Conservation (phyloP, 1,140 invertebrate species). For the Drosophila punjabiensis region DNA sequence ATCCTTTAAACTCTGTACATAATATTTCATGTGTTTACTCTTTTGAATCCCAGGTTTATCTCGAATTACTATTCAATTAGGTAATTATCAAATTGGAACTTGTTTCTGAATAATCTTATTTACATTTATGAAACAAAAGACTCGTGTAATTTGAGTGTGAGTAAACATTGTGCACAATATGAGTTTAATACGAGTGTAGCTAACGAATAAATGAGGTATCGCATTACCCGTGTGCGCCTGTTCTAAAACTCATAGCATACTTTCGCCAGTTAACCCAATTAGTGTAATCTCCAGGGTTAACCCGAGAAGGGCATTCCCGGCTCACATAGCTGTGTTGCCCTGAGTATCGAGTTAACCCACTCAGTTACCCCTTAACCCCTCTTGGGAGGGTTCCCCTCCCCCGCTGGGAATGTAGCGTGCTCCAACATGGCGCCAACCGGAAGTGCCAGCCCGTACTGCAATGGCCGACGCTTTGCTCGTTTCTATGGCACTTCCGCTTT, state of each 20-base stretch:
- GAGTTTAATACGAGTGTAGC: not conserved
- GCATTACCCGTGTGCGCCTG: not conserved
- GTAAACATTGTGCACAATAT: not conserved
- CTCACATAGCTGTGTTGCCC: too few species aligned
- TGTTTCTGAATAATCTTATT: too few species aligned
- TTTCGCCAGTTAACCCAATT: constrained; percentile 11
- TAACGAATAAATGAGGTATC: not conserved
- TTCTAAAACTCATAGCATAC: not conserved
- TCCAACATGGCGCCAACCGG: constrained; percentile 61
- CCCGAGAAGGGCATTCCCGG: constrained; percentile 4
- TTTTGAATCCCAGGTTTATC: not conserved
- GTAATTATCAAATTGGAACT: not conserved
- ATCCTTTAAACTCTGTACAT: not conserved
- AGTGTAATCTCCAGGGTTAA: not conserved
- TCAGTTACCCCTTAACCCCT: constrained; percentile 1
- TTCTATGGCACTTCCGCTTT: constrained; percentile 71
- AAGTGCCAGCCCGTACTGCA: constrained; percentile 58
- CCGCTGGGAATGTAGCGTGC: constrained; percentile 3
- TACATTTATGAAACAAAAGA: not conserved
- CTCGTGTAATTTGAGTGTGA: not conserved
- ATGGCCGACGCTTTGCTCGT: constrained; percentile 41
- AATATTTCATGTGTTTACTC: not conserved
- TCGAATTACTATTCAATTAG: not conserved
- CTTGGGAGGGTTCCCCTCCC: not conserved
- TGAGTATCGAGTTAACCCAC: constrained; percentile 14